Evolutionary conservation across 2,113 vertebrate species (phyloP).

Genomic region (Micromys minutus): DNA sequence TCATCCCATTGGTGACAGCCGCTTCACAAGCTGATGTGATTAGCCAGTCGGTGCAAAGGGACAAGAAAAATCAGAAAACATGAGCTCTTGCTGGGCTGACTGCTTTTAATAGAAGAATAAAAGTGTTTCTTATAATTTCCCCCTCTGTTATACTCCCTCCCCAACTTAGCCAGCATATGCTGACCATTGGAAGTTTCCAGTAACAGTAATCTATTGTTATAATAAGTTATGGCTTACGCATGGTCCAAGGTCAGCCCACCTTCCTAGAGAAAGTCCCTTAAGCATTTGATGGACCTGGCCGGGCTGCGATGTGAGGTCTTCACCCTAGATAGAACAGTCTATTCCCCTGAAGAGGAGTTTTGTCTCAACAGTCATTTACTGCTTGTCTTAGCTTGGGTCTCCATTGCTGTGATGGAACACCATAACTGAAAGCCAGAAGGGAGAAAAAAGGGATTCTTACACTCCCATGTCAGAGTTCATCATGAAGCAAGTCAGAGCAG

Average conservation of each 20-base stretch:
- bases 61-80: background rate
- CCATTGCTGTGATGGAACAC: background rate
- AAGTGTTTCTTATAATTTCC: background rate
- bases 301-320: background rate
- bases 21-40: background rate
- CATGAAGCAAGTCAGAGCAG: background rate
- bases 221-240: background rate
- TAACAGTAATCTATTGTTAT: background rate
- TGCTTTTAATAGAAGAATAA: background rate
- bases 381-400: background rate
- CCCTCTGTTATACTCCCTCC: background rate
- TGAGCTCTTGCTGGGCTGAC: background rate
- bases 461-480: too few relatives aligned
- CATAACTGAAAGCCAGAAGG: background rate
- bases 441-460: background rate
- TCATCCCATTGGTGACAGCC: background rate
- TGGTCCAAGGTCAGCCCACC: background rate
- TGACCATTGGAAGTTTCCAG: background rate
- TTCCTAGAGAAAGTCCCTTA: background rate
- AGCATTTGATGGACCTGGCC: background rate
- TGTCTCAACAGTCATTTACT: background rate
- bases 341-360: background rate
- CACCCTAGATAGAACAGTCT: background rate
- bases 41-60: background rate
- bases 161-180: background rate